phyloP scores from a whole-genome alignment of 2,113 vertebrate genomes.

The Kobus ellipsiprymnus region DNA sequence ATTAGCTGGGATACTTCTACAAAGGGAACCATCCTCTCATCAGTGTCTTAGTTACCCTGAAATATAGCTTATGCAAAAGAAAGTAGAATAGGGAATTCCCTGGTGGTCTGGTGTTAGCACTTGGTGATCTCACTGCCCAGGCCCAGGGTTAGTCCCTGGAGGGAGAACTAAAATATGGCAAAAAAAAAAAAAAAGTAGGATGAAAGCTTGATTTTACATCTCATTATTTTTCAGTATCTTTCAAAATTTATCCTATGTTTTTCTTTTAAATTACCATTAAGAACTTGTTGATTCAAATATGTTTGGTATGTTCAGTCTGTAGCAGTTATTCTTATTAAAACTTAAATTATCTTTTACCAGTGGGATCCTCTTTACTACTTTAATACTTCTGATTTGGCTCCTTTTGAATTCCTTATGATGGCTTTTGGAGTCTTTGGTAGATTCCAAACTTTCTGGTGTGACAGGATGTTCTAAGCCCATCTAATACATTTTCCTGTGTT shows the following conservation, averaged over 20 bases:
- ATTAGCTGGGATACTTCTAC: neutral
- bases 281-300: neutral
- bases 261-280: neutral
- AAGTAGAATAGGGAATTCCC: neutral
- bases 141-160: neutral
- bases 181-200: neutral
- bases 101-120: neutral
- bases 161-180: neutral
- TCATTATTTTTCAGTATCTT: neutral
- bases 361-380: neutral
- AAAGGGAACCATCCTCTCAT: neutral
- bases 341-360: neutral
- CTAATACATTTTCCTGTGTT: neutral
- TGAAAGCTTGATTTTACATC: neutral
- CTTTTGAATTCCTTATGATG: neutral
- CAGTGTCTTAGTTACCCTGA: neutral
- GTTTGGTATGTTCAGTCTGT: neutral
- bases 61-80: neutral
- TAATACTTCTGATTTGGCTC: neutral
- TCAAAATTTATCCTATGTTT: neutral
- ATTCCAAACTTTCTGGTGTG: neutral
- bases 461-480: neutral
- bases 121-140: neutral
- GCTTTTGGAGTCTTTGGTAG: neutral
- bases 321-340: neutral